phyloP scores from a whole-genome alignment of 2,113 vertebrate genomes.

The Morone saxatilis region DNA sequence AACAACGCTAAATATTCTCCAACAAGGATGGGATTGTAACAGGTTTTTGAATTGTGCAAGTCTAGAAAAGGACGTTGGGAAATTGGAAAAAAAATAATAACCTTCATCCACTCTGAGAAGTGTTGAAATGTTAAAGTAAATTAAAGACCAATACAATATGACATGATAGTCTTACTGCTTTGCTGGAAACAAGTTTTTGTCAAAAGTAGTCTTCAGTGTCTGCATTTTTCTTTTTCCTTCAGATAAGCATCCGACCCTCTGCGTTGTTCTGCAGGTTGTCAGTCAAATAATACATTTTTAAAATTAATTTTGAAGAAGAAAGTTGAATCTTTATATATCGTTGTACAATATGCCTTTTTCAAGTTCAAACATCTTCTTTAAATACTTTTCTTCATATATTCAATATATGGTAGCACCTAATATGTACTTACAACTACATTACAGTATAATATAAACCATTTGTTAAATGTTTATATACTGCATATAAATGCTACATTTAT shows the following conservation, averaged over 20 bases:
- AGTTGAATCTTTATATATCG: neutral
- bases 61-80: constrained; percentile 61
- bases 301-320: neutral
- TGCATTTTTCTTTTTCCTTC: neutral
- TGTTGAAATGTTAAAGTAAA: constrained; percentile 18
- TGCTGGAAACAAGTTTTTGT: neutral
- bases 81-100: constrained; percentile 13
- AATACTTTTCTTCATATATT: neutral
- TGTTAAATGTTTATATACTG: neutral
- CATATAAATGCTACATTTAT: neutral
- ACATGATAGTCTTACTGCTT: constrained; percentile 1
- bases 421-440: neutral
- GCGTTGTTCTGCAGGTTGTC: neutral
- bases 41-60: constrained; percentile 65
- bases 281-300: neutral
- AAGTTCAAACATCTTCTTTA: neutral
- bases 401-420: neutral
- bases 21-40: constrained; percentile 82
- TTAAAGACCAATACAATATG: neutral
- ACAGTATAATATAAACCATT: too few relatives aligned
- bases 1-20: constrained; percentile 80
- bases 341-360: neutral
- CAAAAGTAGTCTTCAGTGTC: neutral
- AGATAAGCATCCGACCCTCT: neutral
- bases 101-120: constrained; percentile 29